Conservation (phyloP, 1,140 invertebrate genomes). For the Hormaphis cornu region DNA sequence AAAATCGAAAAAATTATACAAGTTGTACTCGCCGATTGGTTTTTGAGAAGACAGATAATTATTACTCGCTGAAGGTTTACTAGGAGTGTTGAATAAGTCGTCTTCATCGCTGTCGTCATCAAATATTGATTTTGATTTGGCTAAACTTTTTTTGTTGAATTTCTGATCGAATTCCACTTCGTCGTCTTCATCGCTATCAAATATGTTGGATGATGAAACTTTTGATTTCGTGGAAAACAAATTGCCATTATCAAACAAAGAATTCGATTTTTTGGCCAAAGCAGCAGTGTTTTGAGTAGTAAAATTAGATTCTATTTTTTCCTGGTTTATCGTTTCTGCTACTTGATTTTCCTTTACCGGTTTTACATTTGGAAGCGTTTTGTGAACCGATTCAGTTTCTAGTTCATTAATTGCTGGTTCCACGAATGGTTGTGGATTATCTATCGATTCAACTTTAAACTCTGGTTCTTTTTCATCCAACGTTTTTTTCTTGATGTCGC, state of each 20-base stretch:
- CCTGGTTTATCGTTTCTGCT: neutral
- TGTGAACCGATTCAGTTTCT: neutral
- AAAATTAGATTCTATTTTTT: neutral
- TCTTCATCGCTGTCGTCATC: constrained; percentile 21
- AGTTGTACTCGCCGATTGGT: constrained; percentile 1
- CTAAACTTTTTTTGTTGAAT: neutral
- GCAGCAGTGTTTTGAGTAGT: neutral
- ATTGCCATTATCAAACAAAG: constrained; percentile 18
- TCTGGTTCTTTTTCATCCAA: neutral
- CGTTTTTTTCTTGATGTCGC: neutral
- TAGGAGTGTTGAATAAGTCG: neutral
- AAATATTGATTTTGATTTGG: constrained; percentile 4
- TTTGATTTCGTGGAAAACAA: constrained; percentile 2
- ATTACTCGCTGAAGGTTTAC: neutral
- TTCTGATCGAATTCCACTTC: constrained; percentile 14
- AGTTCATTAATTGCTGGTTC: no score
- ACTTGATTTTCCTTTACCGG: neutral
- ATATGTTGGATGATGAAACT: neutral
- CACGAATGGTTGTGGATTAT: neutral
- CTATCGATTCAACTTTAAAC: neutral
- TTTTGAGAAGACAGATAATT: neutral
- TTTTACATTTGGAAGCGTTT: neutral
- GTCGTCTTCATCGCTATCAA: constrained; percentile 30
- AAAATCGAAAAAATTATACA: neutral
- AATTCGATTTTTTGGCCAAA: neutral